A percentile compares a stretch with the other conserved stretches of the same genome.
Evolutionary conservation across 2,888 invertebrate species (phyloP).

Genomic region (Zygaena filipendulae): DNA sequence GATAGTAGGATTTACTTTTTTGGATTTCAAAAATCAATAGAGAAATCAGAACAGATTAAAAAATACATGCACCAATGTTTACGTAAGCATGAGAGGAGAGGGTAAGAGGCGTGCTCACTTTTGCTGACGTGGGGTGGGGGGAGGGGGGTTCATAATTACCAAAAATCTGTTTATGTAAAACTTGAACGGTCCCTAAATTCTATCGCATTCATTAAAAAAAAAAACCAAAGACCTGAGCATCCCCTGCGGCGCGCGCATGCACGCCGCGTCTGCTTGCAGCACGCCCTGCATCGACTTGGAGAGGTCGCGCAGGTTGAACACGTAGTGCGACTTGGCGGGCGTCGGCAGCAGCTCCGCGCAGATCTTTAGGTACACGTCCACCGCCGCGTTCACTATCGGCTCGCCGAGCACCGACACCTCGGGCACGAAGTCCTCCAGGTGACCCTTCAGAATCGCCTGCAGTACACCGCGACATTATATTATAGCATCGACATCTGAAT

Average conservation of each 20-base stretch:
- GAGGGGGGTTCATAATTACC: too few relatives aligned
- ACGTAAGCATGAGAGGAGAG: too few relatives aligned
- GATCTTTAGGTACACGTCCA: constrained; percentile 85
- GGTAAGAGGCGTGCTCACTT: too few relatives aligned
- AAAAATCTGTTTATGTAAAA: too few relatives aligned
- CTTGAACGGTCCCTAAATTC: too few relatives aligned
- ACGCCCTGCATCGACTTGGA: constrained; percentile 94
- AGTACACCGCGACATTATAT: constrained; percentile 10
- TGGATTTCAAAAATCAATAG: too few relatives aligned
- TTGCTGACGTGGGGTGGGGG: too few relatives aligned
- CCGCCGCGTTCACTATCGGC: constrained; percentile 82
- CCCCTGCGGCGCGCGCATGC: constrained; percentile 73
- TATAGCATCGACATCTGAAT: too few relatives aligned
- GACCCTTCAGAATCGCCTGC: constrained; percentile 78
- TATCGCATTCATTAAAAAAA: too few relatives aligned
- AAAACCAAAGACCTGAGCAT: constrained; percentile 81
- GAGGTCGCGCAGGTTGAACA: constrained; percentile 91
- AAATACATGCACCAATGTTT: too few relatives aligned
- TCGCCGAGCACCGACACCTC: constrained; percentile 75
- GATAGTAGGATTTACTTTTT: too few relatives aligned
- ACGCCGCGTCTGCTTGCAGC: constrained; percentile 80
- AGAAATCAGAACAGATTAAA: too few relatives aligned
- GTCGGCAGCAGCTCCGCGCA: constrained; percentile 86
- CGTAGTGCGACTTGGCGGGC: constrained; percentile 91
- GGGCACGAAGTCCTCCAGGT: constrained; percentile 80